These are phyloP conservation scores for Colinus virginianus DNA, from an alignment of 2,113 vertebrate genomes.

Conservation along the genomic window DNA sequence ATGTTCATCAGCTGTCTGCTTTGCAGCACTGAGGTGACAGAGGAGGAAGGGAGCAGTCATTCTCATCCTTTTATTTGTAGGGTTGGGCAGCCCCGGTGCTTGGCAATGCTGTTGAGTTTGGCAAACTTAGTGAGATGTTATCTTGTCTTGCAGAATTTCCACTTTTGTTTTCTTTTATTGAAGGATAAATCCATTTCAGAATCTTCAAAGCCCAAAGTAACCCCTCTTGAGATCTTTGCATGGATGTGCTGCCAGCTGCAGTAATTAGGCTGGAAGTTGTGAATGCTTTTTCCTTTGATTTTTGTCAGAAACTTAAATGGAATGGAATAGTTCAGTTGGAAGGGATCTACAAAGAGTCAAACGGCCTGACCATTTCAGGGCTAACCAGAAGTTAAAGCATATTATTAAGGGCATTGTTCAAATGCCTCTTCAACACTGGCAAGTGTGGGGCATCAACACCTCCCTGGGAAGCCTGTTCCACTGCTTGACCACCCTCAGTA, in stretches of 20 bases:
- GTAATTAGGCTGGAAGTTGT: background rate
- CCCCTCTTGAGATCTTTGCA: background rate
- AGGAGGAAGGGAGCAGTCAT: rapidly evolving
- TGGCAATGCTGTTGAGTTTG: background rate
- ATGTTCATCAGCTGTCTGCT: background rate
- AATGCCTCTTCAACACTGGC: background rate
- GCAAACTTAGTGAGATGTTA: background rate
- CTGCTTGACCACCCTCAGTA: background rate
- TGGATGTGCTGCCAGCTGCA: background rate
- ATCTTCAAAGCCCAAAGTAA: background rate
- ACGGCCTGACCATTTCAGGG: background rate
- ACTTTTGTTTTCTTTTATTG: background rate
- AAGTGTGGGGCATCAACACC: background rate
- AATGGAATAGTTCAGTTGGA: background rate
- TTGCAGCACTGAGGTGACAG: background rate
- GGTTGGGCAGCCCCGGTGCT: background rate
- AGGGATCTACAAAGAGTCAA: background rate
- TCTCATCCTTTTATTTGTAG: background rate
- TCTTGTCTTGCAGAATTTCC: background rate
- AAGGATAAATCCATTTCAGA: background rate
- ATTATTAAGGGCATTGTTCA: background rate
- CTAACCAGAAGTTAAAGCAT: background rate
- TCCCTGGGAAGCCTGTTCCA: background rate
- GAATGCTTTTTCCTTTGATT: background rate
- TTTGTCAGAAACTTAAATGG: background rate